Conservation (phyloP, 1,140 invertebrate genomes). For the Macrosteles quadrilineatus region DNA sequence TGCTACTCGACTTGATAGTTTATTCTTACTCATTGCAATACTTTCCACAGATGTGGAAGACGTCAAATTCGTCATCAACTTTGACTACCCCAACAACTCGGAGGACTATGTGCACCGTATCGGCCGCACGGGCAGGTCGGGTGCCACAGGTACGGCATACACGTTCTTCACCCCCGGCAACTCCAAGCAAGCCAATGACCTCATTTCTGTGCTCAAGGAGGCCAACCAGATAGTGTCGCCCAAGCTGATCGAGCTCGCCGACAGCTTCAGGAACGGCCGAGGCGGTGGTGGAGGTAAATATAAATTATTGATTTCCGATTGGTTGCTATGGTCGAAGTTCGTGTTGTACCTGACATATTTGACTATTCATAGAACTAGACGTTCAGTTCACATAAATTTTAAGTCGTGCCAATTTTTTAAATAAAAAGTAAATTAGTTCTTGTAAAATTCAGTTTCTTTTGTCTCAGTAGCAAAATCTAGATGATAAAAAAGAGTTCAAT, state of each 20-base stretch:
- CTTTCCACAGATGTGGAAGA: slow-evolving; percentile 83
- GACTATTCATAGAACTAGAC: no score
- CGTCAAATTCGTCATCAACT: slow-evolving; percentile 99
- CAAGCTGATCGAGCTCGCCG: slow-evolving; percentile 65
- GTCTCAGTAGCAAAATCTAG: no score
- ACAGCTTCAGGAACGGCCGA: slow-evolving; percentile 27
- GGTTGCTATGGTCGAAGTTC: no score
- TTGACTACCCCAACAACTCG: slow-evolving; percentile 96
- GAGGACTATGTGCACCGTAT: slow-evolving; percentile 99
- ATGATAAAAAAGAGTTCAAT: no score
- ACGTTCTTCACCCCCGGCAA: slow-evolving; percentile 95
- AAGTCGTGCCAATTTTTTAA: no score
- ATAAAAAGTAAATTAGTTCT: no score
- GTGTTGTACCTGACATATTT: no score
- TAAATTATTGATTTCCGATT: no score
- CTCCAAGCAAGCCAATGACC: slow-evolving; percentile 84
- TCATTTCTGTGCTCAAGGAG: slow-evolving; percentile 87
- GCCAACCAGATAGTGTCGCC: slow-evolving; percentile 89
- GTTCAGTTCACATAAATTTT: no score
- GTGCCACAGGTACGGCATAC: slow-evolving; percentile 94
- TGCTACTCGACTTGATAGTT: no score
- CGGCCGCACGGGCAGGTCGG: slow-evolving; percentile 90
- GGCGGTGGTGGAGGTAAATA: slow-evolving; percentile 10
- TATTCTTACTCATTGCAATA: no score
- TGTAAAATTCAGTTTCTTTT: no score